Conservation (phyloP, 2,797 vertebrate genomes). For the Sebastes nivosus region DNA sequence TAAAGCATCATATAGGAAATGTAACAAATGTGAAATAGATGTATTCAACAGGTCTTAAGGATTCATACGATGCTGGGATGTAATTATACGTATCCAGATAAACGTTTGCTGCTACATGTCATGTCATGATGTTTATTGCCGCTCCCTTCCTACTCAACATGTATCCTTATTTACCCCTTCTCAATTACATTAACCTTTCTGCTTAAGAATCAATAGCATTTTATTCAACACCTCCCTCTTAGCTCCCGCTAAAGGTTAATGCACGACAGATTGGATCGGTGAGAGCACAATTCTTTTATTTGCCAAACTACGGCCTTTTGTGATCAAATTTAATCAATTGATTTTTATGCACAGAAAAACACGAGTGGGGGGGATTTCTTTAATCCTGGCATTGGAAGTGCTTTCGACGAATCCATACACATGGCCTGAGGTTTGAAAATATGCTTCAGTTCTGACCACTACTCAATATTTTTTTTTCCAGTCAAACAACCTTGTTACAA, state of each 20-base stretch:
- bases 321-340: slow-evolving; percentile 47
- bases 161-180: slow-evolving; percentile 30
- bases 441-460: slow-evolving; percentile 23
- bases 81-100: neutral
- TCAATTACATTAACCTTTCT: slow-evolving; percentile 67
- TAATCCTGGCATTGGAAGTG: slow-evolving; percentile 21
- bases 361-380: neutral
- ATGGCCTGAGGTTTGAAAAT: slow-evolving; percentile 36
- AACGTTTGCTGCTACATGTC: neutral
- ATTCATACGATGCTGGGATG: neutral
- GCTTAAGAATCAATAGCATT: slow-evolving; percentile 63
- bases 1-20: neutral
- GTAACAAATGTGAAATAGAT: neutral
- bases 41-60: neutral
- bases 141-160: slow-evolving; percentile 21
- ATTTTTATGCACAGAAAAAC: slow-evolving; percentile 43
- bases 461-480: slow-evolving; percentile 24
- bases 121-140: neutral
- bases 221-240: slow-evolving; percentile 60
- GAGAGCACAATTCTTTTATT: slow-evolving; percentile 56
- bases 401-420: slow-evolving; percentile 40
- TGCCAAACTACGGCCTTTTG: slow-evolving; percentile 40
- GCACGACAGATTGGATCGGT: slow-evolving; percentile 62
- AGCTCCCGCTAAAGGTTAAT: slow-evolving; percentile 72
- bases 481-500: slow-evolving; percentile 58